Evolutionary conservation across 2,797 vertebrate species (phyloP), one percentile per base, ranked within the genome.

Genomic region (Fistularia commersonii): DNA sequence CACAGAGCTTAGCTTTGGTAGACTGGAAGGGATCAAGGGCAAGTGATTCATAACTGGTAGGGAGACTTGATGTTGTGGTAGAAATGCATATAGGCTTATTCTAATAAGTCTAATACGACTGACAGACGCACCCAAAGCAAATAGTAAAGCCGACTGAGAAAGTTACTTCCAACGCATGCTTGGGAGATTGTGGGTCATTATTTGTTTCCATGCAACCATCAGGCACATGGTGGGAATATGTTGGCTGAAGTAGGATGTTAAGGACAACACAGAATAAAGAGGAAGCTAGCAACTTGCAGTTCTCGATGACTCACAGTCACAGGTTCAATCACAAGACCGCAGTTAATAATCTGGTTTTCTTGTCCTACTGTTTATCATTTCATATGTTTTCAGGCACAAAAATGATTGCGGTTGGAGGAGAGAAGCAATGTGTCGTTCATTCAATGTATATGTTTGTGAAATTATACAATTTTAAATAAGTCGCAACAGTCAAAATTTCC

Each of bases 11-110:
- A 64, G 81, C 58, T 68, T 74, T 70, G 72, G 66, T 64, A 39
- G 54, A 77, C 64, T 74, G 8, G 40, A 42, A 72, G 67, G 73
- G 83, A 85, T 80, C 61, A 78, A 67, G 33, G 51, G 45, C 65
- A 66, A 85, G 76, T 64, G 66, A 80, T 67, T 63, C 72, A 58
- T 65, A 76, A 80, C 82, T 66, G 57, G 42, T 23, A 53, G 66
- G 69, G 55, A 63, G 54, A 72, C 65, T 78, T 61, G 67, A 77
- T 7, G 13, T 80, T 68, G 79, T 79, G 81, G 76, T 65, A 68
- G 73, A 80, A 69, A 85, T 85, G 83, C 77, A 68, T 71, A 74
- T 61, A 59, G 61, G 78, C 74, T 86, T 79, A 85, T 70, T 60
- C 64, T 77, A 73, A 82, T 69, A 67, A 59, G 50, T 50, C 74